Conservation (phyloP, 1,140 invertebrate genomes). For the Platyura marginata region DNA sequence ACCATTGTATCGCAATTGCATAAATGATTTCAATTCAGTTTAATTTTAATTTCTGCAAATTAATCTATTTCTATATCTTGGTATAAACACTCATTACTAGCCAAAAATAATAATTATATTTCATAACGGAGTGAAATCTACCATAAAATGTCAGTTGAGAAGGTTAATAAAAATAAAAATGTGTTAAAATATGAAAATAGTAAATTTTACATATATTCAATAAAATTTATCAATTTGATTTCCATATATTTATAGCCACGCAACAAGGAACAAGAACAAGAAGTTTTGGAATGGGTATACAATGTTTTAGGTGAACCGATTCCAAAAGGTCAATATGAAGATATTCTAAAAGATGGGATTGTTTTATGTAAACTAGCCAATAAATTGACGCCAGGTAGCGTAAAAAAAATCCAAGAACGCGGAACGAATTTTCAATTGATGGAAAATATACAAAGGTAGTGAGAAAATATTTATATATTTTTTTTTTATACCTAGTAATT, state of each 20-base stretch:
- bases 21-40: no score
- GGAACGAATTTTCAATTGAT: slow-evolving; percentile 96
- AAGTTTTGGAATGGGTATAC: slow-evolving; percentile 82
- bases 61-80: no score
- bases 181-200: no score
- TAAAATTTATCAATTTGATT: no score
- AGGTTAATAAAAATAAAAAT: no score
- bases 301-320: slow-evolving; percentile 73
- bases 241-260: slow-evolving; percentile 43
- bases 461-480: slow-evolving; percentile 4
- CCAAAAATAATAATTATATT: no score
- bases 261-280: slow-evolving; percentile 81
- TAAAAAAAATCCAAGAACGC: slow-evolving; percentile 90
- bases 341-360: slow-evolving; percentile 81
- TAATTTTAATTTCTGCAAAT: no score
- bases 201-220: no score
- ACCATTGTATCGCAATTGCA: no score
- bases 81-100: no score
- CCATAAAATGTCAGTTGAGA: no score
- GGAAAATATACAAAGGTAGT: slow-evolving; percentile 86
- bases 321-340: slow-evolving; percentile 68
- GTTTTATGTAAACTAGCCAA: slow-evolving; percentile 89
- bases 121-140: no score
- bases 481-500: not conserved
- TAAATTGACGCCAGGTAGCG: slow-evolving; percentile 81